phyloP scores from a whole-genome alignment of 1,140 invertebrate species.

The Bathynomus jamesi region DNA sequence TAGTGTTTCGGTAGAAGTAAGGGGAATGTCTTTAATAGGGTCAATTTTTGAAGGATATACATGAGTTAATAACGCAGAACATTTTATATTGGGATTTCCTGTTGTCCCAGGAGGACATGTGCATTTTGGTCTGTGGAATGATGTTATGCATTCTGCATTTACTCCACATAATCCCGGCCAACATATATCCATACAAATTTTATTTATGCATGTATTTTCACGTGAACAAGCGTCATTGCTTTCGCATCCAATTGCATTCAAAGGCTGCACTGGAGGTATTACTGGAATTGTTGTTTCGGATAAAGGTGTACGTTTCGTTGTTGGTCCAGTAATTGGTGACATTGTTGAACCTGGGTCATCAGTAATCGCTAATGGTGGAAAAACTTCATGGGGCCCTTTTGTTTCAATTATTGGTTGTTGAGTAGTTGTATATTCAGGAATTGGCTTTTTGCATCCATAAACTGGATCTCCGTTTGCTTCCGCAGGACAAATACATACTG shows the following conservation, averaged over 20 bases:
- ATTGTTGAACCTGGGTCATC: not conserved
- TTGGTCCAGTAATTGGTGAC: not conserved
- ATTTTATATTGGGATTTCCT: conserved; percentile 78
- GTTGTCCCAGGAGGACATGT: conserved; percentile 71
- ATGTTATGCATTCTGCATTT: conserved; percentile 65
- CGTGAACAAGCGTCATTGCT: conserved; percentile 41
- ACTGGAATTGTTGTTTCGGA: conserved; percentile 48
- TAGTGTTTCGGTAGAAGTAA: not conserved
- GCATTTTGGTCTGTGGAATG: conserved; percentile 69
- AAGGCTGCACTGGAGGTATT: conserved; percentile 9
- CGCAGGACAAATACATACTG: conserved; percentile 40
- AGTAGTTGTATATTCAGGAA: not conserved
- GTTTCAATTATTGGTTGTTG: not conserved
- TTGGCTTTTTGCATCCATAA: conserved; percentile 36
- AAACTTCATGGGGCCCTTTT: not conserved
- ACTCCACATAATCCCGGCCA: conserved; percentile 53
- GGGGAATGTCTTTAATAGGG: conserved; percentile 7
- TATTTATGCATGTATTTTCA: conserved; percentile 45
- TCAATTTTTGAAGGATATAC: not conserved
- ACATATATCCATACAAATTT: conserved; percentile 54
- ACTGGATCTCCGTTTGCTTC: conserved; percentile 40
- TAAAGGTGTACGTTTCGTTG: conserved; percentile 53
- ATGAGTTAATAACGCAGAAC: conserved; percentile 46
- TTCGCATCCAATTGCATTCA: conserved; percentile 32
- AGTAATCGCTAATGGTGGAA: not conserved